Base-by-base conservation (phyloP, 30 jellyfish, hydroid and myxozoan genomes). In the Clytia hemisphaerica region DNA sequence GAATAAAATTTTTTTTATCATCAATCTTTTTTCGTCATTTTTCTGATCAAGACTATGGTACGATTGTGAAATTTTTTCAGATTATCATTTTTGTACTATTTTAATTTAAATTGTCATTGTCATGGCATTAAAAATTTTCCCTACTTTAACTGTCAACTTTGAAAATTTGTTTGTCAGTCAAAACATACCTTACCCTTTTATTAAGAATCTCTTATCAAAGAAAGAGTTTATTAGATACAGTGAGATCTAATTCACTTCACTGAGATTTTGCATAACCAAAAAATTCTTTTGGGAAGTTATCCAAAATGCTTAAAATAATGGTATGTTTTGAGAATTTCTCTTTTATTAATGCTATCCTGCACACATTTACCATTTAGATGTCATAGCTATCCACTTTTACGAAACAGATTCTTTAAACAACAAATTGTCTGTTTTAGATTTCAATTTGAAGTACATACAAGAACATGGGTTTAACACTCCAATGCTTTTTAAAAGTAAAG, bases 401-500 rank as follows among this genome's bases (percentile, higher is more conserved):
- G 10, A 48, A 25, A 25, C 32, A 15, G 22, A 37, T 33, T 36
- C 18, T 42, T 16, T n/a, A n/a, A n/a, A n/a, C n/a, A n/a, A n/a
- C n/a, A n/a, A n/a, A 18, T 63, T 31, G 26, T n/a, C 2, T 19
- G 62, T 75, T 63, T 21, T 58, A 88, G 97, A 88, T 73, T 88
- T 88, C 84, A 65, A 60, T 54, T 65, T 88, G 32, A 88, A 88
- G 71, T 88, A 58, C 53, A 61, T 88, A 27, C 97, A 88, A 75
- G 94, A 78, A 53, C 84, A 88, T 61, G 97, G 97, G 25, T 88
- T 88, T 70, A 74, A 63, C 25, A 37, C 45, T 18, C 97, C 97
- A 0, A 67, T 88, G 47, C 59, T 61, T 71, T 79, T 88, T 53
- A 31, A 72, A 9, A 74, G 70, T 44, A 59, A 69, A 61, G 97